Evolutionary conservation across 2,113 vertebrate genomes (phyloP).

Genomic region (Phyllostomus hastatus): DNA sequence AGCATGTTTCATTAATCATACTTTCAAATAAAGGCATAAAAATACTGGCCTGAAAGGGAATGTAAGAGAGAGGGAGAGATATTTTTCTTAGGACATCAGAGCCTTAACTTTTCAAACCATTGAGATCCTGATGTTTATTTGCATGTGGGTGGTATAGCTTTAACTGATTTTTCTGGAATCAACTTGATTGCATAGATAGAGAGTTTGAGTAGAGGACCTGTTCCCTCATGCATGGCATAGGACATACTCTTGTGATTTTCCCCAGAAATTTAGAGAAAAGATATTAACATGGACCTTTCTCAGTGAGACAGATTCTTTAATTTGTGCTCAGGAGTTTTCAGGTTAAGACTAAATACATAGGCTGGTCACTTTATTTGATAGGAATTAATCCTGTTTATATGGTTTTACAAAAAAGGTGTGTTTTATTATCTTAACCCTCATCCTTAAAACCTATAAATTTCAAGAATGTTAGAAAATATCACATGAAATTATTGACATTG

Average conservation of each 20-base stretch:
- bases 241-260: not conserved
- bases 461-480: conserved; percentile 33
- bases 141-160: not conserved
- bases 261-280: not conserved
- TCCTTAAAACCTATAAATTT: conserved; percentile 26
- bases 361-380: not conserved
- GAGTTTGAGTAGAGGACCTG: not conserved
- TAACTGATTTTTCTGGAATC: not conserved
- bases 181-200: not conserved
- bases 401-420: not conserved
- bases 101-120: not conserved
- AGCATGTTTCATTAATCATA: not conserved
- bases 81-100: not conserved
- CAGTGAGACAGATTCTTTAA: conserved; percentile 13
- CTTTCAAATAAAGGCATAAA: not conserved
- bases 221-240: not conserved
- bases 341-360: conserved; percentile 12
- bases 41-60: not conserved
- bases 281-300: not conserved
- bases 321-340: not conserved
- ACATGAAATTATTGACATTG: conserved; percentile 54
- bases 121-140: not conserved
- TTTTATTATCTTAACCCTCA: conserved; percentile 1
- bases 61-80: not conserved
- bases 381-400: not conserved